Evolutionary conservation across 2,113 vertebrate species (phyloP).

Genomic region (Aix galericulata): DNA sequence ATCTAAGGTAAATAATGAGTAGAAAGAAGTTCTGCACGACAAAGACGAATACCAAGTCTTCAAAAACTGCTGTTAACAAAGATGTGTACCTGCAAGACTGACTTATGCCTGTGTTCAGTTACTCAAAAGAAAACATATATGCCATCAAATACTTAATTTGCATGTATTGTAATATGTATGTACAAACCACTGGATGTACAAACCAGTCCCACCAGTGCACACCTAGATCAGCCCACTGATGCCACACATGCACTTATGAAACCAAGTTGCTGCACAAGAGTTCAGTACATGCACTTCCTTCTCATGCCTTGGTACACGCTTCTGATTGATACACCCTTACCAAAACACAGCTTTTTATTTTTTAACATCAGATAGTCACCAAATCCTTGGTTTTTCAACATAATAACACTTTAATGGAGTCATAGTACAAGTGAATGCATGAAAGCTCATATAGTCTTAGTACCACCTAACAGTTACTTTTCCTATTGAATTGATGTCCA

Average conservation of each 20-base stretch:
- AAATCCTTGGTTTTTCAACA: background rate
- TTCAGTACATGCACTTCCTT: background rate
- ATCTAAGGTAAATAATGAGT: background rate
- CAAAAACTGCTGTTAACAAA: background rate
- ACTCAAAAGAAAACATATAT: background rate
- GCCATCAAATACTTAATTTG: background rate
- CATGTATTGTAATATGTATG: too few species aligned
- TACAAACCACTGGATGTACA: background rate
- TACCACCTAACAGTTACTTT: background rate
- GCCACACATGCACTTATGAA: accelerated
- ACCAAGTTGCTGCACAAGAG: background rate
- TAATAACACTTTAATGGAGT: background rate
- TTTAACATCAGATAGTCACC: background rate
- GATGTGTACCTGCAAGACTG: background rate
- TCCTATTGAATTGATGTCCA: background rate
- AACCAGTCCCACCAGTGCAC: background rate
- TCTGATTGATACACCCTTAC: background rate
- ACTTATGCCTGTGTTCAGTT: background rate
- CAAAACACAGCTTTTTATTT: background rate
- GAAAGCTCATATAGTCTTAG: background rate
- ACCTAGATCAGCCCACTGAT: background rate
- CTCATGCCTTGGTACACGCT: background rate
- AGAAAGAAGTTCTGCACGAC: background rate
- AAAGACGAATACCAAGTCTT: background rate
- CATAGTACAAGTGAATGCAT: background rate